Conservation (phyloP, 2,888 invertebrate genomes). For the Folsomia candida region DNA sequence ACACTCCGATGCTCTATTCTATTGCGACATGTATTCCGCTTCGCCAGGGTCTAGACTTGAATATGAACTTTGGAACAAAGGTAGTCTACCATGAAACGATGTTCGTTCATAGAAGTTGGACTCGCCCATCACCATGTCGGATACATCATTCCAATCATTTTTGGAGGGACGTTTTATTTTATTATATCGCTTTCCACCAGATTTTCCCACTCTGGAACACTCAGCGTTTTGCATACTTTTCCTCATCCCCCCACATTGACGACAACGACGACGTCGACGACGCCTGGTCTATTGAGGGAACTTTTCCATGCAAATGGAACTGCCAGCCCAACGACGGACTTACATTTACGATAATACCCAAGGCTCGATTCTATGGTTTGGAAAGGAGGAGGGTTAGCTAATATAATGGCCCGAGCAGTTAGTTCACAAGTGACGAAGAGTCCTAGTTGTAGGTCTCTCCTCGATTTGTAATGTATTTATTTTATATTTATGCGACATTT, state of each 20-base stretch:
- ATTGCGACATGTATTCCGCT: neutral
- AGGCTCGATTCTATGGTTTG: neutral
- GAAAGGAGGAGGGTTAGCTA: neutral
- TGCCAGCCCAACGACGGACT: constrained; percentile 10
- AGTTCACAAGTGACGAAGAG: neutral
- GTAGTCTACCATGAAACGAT: constrained; percentile 22
- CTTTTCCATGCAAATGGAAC: constrained; percentile 16
- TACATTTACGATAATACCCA: constrained; percentile 14
- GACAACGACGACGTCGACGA: neutral
- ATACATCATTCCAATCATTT: constrained; percentile 29
- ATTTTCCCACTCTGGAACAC: constrained; percentile 8
- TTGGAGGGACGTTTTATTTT: constrained; percentile 30
- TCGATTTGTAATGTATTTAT: neutral
- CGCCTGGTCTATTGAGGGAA: neutral
- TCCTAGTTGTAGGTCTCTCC: neutral
- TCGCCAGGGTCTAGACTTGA: neutral
- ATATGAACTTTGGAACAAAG: constrained; percentile 13
- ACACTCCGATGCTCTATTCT: neutral
- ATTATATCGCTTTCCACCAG: constrained; percentile 23
- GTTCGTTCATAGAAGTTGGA: neutral
- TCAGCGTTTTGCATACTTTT: constrained; percentile 11
- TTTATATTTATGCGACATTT: neutral
- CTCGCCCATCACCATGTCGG: constrained; percentile 18
- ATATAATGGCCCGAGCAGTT: neutral
- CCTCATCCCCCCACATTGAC: neutral